These are phyloP conservation scores for Tetragnatha montana DNA, from an alignment of 2,888 invertebrate species.

Conservation along the genomic window DNA sequence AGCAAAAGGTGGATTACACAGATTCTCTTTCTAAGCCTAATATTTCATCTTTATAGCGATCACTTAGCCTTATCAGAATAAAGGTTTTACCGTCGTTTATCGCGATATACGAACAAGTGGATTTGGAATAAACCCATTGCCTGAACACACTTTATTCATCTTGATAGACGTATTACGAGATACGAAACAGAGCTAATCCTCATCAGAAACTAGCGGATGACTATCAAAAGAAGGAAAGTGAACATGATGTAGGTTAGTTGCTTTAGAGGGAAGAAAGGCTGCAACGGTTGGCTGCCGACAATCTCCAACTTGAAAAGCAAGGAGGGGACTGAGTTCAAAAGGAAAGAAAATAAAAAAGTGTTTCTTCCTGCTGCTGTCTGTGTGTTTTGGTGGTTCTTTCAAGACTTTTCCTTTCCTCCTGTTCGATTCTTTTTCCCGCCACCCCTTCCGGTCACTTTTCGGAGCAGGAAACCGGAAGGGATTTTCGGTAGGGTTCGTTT, in stretches of 20 bases:
- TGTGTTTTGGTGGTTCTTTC: background rate
- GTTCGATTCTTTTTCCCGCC: background rate
- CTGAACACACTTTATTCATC: background rate
- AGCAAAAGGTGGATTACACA: no score
- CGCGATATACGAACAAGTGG: no score
- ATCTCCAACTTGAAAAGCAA: background rate
- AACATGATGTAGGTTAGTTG: conserved; percentile 9
- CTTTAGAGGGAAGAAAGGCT: background rate
- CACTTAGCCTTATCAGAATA: no score
- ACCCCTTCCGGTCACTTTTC: conserved; percentile 21
- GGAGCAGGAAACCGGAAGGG: conserved; percentile 26
- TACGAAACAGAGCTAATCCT: background rate
- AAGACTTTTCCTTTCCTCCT: background rate
- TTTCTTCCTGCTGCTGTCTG: conserved; percentile 11
- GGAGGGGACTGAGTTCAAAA: conserved; percentile 7
- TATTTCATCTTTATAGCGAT: no score
- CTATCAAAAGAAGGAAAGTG: background rate
- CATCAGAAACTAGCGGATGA: background rate
- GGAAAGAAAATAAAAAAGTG: background rate
- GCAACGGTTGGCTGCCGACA: conserved; percentile 2
- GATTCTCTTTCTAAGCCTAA: no score
- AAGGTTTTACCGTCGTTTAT: no score
- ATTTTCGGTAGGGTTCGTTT: conserved; percentile 41
- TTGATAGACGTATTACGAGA: background rate
- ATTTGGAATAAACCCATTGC: background rate